Evolutionary conservation across 2,797 vertebrate species (phyloP).

Genomic region (Sebastes diploproa): DNA sequence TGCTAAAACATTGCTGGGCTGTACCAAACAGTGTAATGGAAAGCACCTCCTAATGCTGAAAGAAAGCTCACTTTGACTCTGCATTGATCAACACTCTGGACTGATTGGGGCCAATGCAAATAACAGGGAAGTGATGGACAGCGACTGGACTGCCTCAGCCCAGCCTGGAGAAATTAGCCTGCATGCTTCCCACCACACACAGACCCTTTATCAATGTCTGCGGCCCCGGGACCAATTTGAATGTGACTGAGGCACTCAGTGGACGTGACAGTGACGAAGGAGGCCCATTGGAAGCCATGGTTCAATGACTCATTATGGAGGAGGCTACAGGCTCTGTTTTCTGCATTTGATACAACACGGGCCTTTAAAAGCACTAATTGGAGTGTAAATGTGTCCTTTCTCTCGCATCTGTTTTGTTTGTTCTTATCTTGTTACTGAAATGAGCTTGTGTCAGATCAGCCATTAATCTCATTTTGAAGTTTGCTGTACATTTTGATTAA

Average conservation of each 20-base stretch:
- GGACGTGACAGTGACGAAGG: conserved; percentile 76
- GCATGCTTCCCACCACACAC: conserved; percentile 34
- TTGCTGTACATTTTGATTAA: conserved; percentile 20
- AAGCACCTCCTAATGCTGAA: conserved; percentile 56
- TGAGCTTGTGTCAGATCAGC: conserved; percentile 29
- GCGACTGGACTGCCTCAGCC: conserved; percentile 48
- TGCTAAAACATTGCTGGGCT: conserved; percentile 9
- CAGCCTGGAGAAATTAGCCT: conserved; percentile 55
- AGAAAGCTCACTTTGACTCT: conserved; percentile 71
- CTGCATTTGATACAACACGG: conserved; percentile 62
- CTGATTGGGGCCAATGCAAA: conserved; percentile 72
- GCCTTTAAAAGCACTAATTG: conserved; percentile 73
- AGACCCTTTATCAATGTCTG: conserved; percentile 73
- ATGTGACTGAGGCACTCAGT: conserved; percentile 73
- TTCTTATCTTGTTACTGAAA: conserved; percentile 62
- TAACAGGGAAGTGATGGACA: conserved; percentile 66
- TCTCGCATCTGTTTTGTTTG: conserved; percentile 52
- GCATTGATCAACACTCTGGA: conserved; percentile 73
- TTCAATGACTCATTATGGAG: conserved; percentile 75
- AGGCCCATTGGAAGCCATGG: conserved; percentile 68
- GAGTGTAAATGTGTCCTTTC: conserved; percentile 72
- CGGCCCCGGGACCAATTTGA: conserved; percentile 66
- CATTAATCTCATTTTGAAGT: conserved; percentile 50
- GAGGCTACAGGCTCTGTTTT: conserved; percentile 63
- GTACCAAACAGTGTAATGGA: conserved; percentile 43